Evolutionary conservation across 2,888 invertebrate genomes (phyloP).

Genomic region (Zaprionus bogoriensis): DNA sequence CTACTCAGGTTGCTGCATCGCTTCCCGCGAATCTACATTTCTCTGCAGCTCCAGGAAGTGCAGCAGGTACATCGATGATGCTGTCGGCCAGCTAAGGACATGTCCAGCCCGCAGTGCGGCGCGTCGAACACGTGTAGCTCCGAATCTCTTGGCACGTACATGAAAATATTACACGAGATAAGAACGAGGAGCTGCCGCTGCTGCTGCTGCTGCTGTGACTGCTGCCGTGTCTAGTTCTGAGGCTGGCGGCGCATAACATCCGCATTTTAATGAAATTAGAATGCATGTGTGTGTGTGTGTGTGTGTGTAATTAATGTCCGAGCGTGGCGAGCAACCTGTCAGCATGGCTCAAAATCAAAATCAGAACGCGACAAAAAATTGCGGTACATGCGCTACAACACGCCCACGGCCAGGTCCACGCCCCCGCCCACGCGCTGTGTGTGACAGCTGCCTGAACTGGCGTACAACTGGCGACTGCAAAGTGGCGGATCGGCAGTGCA

Average conservation of each 20-base stretch:
- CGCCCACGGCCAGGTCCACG: slow-evolving; percentile 20
- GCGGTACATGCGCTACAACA: slow-evolving; percentile 34
- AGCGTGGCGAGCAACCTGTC: slow-evolving; percentile 60
- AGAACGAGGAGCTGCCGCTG: slow-evolving; percentile 46
- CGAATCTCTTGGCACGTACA: slow-evolving; percentile 72
- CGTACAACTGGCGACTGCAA: slow-evolving; percentile 36
- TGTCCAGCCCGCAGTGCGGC: slow-evolving; percentile 44
- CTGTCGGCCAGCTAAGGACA: slow-evolving; percentile 53
- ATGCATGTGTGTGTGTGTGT: too few species aligned
- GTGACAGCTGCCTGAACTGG: slow-evolving; percentile 7
- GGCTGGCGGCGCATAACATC: slow-evolving; percentile 53
- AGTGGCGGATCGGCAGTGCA: slow-evolving; percentile 47
- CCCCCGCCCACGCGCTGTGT: slow-evolving; percentile 11
- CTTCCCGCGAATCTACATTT: slow-evolving; percentile 74
- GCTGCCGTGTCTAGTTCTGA: slow-evolving; percentile 35
- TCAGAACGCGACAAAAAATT: slow-evolving; percentile 53
- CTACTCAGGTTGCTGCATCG: slow-evolving; percentile 65
- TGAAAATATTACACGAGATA: slow-evolving; percentile 71
- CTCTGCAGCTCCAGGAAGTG: slow-evolving; percentile 53
- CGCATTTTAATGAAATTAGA: slow-evolving; percentile 66
- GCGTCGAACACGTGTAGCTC: slow-evolving; percentile 64
- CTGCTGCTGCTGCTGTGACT: slow-evolving; percentile 27
- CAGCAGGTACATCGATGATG: slow-evolving; percentile 66
- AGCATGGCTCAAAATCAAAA: slow-evolving; percentile 59
- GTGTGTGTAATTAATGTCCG: slow-evolving; percentile 67